Percentiles rank a stretch among this genome's conserved stretches.
phyloP scores from a whole-genome alignment of 2,113 vertebrate species.

The Daboia siamensis region DNA sequence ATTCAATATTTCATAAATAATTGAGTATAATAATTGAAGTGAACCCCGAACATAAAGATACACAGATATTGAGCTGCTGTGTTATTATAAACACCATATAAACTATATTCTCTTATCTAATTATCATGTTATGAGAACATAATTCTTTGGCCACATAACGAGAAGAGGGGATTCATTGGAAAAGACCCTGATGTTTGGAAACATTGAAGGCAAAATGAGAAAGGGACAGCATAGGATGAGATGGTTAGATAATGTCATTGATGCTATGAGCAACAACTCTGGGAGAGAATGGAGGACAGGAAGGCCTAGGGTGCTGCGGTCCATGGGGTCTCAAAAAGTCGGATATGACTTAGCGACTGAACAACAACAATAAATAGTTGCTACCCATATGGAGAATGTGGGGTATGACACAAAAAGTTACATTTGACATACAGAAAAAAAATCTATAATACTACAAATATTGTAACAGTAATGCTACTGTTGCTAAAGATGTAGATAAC shows the following conservation, averaged over 20 bases:
- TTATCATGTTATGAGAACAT: background rate
- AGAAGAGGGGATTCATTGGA: background rate
- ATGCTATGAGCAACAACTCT: background rate
- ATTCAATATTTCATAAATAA: background rate
- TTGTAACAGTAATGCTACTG: background rate
- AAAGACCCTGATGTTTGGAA: background rate
- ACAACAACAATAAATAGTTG: background rate
- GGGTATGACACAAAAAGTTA: background rate
- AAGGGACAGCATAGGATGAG: background rate
- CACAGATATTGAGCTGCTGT: background rate
- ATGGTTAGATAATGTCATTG: background rate
- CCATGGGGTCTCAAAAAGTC: background rate
- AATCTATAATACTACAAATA: background rate
- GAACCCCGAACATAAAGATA: background rate
- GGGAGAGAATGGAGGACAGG: background rate
- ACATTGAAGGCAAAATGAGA: background rate
- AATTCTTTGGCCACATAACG: no score
- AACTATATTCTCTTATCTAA: background rate
- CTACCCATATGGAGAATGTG: background rate
- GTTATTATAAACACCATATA: background rate
- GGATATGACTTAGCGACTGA: background rate
- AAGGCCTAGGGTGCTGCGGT: background rate
- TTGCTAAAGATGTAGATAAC: background rate
- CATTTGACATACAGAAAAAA: background rate
- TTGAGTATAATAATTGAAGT: background rate